phyloP scores from a whole-genome alignment of 2,888 invertebrate genomes.

The Cylindroiulus punctatus region DNA sequence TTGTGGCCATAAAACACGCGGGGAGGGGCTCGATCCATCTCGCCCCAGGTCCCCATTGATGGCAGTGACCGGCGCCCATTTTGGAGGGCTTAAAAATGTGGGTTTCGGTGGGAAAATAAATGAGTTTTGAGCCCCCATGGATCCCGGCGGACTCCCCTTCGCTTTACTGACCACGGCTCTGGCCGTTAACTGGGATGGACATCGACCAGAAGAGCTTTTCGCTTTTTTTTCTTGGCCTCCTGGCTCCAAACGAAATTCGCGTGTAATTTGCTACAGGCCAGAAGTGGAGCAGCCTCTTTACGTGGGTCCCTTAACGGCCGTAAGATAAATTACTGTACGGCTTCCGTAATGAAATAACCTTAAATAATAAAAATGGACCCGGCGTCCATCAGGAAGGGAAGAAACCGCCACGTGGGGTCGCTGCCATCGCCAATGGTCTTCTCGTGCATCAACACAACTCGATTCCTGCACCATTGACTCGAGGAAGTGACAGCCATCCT shows the following conservation, averaged over 20 bases:
- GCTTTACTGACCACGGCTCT: conserved; percentile 18
- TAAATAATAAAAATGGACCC: neutral
- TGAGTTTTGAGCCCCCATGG: conserved; percentile 22
- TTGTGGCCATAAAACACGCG: conserved; percentile 15
- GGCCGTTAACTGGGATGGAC: neutral
- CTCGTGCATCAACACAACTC: no score
- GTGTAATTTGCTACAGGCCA: neutral
- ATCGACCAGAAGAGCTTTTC: neutral
- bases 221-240: neutral
- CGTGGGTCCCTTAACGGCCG: neutral
- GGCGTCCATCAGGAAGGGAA: neutral
- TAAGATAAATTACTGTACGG: neutral
- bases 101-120: conserved; percentile 22
- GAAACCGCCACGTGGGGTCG: neutral
- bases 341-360: conserved; percentile 29
- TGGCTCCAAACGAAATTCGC: neutral
- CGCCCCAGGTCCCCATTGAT: conserved; percentile 19
- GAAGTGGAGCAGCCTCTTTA: neutral
- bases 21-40: conserved; percentile 28
- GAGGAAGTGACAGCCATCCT: no score
- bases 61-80: conserved; percentile 16
- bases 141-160: conserved; percentile 22
- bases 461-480: no score
- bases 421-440: neutral
- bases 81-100: conserved; percentile 4